Evolutionary conservation across 2,797 vertebrate genomes (phyloP).

Genomic region (Acanthurus lineatus): DNA sequence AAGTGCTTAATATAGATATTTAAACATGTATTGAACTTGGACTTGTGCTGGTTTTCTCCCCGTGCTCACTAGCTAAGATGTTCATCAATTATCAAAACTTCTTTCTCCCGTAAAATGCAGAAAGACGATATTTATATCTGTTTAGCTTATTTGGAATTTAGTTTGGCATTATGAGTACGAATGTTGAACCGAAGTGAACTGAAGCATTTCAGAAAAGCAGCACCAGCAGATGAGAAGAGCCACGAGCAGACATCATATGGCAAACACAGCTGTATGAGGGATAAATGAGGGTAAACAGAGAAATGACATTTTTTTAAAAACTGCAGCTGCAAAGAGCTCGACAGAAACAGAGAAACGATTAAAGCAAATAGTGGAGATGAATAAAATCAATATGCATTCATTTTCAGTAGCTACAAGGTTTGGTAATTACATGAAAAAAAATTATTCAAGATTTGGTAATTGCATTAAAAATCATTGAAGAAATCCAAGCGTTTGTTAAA

Average conservation of each 20-base stretch:
- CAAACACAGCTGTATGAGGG: constrained; percentile 15
- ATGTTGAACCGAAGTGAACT: background rate
- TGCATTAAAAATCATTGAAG: too few relatives aligned
- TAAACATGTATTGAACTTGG: constrained; percentile 47
- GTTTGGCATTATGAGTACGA: too few relatives aligned
- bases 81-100: constrained; percentile 17
- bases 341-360: background rate
- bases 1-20: constrained; percentile 60
- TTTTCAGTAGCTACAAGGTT: too few relatives aligned
- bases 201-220: background rate
- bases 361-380: background rate
- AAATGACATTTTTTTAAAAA: background rate
- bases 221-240: too few relatives aligned
- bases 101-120: constrained; percentile 41
- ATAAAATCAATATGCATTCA: background rate
- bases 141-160: background rate
- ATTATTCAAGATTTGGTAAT: background rate
- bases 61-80: constrained; percentile 6
- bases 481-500: too few relatives aligned
- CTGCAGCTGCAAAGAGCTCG: background rate
- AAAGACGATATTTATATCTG: background rate
- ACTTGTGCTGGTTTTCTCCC: background rate
- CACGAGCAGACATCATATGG: background rate
- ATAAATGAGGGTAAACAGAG: background rate
- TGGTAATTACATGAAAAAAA: background rate